Evolutionary conservation across 1,140 invertebrate species (phyloP).

Genomic region (Triops cancriformis): DNA sequence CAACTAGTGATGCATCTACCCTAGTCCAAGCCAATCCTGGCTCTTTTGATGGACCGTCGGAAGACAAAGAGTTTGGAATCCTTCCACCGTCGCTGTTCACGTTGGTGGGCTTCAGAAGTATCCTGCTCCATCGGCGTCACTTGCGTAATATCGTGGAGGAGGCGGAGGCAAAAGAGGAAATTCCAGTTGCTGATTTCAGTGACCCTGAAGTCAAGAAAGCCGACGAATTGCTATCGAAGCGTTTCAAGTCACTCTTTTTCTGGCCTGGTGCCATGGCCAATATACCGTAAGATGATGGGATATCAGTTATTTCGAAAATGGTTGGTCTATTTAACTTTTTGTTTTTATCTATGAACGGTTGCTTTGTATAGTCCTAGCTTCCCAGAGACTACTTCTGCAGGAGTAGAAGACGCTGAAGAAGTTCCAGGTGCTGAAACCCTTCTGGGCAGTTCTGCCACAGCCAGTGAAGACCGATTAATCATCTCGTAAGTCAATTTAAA

Average conservation of each 20-base stretch:
- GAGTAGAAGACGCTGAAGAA: neutral
- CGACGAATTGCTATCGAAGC: slow-evolving; percentile 16
- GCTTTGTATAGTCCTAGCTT: neutral
- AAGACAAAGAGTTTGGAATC: neutral
- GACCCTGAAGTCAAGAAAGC: neutral
- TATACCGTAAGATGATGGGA: slow-evolving; percentile 12
- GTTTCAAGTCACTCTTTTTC: slow-evolving; percentile 22
- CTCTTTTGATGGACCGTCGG: neutral
- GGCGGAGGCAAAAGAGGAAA: neutral
- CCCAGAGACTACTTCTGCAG: neutral
- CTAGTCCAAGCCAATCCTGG: neutral
- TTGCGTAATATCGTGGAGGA: neutral
- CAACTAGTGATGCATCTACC: neutral
- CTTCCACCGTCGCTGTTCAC: slow-evolving; percentile 14
- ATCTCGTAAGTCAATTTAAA: too few relatives aligned
- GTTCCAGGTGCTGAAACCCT: neutral
- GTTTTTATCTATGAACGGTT: neutral
- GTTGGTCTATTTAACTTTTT: neutral
- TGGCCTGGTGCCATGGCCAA: slow-evolving; percentile 21
- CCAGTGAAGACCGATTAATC: too few relatives aligned
- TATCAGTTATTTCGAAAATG: neutral
- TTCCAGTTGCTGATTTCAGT: neutral
- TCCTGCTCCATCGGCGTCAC: slow-evolving; percentile 19
- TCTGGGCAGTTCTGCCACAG: too few relatives aligned
- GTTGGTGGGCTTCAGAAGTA: slow-evolving; percentile 20